These are phyloP conservation scores for Chaetorhynchus papuensis DNA, from an alignment of 2,113 vertebrate species.

Conservation along the genomic window DNA sequence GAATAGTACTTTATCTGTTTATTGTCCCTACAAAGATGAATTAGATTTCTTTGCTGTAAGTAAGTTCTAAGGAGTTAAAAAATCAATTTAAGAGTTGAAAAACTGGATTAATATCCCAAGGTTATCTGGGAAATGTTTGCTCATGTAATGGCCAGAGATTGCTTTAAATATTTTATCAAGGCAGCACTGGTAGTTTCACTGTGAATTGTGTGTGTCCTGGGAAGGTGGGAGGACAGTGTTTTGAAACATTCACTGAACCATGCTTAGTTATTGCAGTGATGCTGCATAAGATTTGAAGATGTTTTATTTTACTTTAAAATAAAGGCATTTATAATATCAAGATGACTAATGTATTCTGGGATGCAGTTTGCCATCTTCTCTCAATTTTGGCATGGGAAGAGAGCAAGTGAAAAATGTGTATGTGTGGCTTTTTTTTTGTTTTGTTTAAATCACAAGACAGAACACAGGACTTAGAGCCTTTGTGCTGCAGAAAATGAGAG, in stretches of 20 bases:
- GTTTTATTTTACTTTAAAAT: not conserved
- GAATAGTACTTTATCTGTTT: not conserved
- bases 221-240: not conserved
- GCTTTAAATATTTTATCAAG: slow-evolving; percentile 25
- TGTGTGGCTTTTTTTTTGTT: not conserved
- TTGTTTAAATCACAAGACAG: not conserved
- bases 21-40: not conserved
- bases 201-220: not conserved
- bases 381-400: not conserved
- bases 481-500: not conserved
- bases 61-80: not conserved
- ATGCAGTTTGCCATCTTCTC: not conserved
- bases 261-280: not conserved
- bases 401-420: not conserved
- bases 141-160: not conserved
- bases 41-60: not conserved
- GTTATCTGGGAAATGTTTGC: not conserved
- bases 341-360: not conserved
- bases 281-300: not conserved
- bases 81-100: not conserved
- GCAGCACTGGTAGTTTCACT: not conserved
- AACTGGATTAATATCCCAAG: not conserved
- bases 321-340: not conserved
- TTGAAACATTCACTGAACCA: not conserved
- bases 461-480: not conserved